Evolutionary conservation across 2,888 invertebrate genomes (phyloP).

Genomic region (Sinelater perroti): DNA sequence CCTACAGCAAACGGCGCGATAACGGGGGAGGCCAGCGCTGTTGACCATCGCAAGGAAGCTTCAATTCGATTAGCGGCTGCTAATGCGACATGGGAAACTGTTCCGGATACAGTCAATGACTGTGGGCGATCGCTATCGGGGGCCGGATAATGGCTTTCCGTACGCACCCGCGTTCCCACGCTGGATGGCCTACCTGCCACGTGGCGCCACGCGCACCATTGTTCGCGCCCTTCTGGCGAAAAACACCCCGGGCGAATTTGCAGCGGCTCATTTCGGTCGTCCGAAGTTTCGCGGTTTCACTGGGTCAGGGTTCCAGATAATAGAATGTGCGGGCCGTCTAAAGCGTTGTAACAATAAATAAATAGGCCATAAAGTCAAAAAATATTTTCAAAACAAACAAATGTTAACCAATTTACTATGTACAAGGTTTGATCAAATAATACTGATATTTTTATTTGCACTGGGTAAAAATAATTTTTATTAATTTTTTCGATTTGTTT

Average conservation of each 20-base stretch:
- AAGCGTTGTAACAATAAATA: too few species aligned
- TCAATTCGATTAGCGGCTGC: slow-evolving; percentile 46
- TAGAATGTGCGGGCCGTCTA: too few species aligned
- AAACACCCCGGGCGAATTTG: slow-evolving; percentile 19
- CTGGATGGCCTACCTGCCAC: slow-evolving; percentile 45
- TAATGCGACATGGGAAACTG: slow-evolving; percentile 46
- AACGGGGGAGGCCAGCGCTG: slow-evolving; percentile 11
- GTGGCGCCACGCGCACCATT: slow-evolving; percentile 45
- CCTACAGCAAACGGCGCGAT: background rate
- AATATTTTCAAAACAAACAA: too few species aligned
- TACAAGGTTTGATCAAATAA: too few species aligned
- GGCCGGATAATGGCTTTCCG: slow-evolving; percentile 47
- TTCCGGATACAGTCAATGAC: slow-evolving; percentile 46
- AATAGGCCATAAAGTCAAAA: too few species aligned
- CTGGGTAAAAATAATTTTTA: too few species aligned
- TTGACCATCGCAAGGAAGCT: slow-evolving; percentile 39
- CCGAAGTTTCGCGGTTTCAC: slow-evolving; percentile 4
- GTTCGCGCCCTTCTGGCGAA: slow-evolving; percentile 19
- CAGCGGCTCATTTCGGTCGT: slow-evolving; percentile 21
- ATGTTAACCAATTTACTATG: too few species aligned
- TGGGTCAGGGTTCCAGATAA: slow-evolving; percentile 12
- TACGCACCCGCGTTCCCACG: slow-evolving; percentile 46
- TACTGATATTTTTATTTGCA: too few species aligned
- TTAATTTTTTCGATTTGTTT: too few species aligned
- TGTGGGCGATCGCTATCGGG: slow-evolving; percentile 46